Conservation (phyloP, 2,888 invertebrate genomes). For the Spialia ferax region DNA sequence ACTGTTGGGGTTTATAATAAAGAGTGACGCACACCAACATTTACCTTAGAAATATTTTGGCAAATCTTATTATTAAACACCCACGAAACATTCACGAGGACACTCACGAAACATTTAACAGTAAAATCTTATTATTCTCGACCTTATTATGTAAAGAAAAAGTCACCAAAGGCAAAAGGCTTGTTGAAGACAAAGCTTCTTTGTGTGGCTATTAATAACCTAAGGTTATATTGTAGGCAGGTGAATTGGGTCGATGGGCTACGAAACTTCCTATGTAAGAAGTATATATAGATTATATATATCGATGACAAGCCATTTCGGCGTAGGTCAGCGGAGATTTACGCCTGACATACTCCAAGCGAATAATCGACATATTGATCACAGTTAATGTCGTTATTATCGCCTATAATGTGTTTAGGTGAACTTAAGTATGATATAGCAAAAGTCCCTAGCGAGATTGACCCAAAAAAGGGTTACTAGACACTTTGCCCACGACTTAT, state of each 20-base stretch:
- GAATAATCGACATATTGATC: neutral
- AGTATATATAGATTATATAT: too few species aligned
- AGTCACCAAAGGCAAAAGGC: conserved; percentile 15
- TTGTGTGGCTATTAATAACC: conserved; percentile 38
- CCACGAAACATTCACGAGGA: too few species aligned
- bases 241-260: conserved; percentile 30
- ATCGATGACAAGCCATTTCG: conserved; percentile 8
- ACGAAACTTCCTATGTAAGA: conserved; percentile 16
- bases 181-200: conserved; percentile 27
- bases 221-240: conserved; percentile 30
- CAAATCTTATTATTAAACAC: too few species aligned
- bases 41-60: too few species aligned
- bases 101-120: too few species aligned
- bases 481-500: too few species aligned
- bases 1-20: too few species aligned
- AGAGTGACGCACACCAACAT: too few species aligned
- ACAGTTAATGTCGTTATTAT: neutral
- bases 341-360: neutral
- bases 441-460: too few species aligned
- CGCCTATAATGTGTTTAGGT: neutral
- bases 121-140: neutral
- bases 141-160: neutral
- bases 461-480: too few species aligned
- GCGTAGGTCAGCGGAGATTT: conserved; percentile 3
- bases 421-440: neutral